phyloP scores from a whole-genome alignment of 1,140 invertebrate genomes.

The Trichonephila clavata region DNA sequence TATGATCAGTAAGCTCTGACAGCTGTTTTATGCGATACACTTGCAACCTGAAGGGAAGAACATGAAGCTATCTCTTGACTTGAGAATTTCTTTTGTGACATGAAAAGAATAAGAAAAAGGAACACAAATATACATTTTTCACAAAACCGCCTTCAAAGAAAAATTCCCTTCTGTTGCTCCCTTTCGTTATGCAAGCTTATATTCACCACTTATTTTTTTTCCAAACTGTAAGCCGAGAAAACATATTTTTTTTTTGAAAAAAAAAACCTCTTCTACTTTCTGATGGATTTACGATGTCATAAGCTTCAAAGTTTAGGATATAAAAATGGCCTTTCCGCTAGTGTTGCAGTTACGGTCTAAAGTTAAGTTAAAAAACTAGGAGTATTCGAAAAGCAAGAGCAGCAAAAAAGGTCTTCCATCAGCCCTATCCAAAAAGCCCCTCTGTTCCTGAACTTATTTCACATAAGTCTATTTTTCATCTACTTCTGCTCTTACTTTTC shows the following conservation, averaged over 20 bases:
- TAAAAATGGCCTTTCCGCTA: background rate
- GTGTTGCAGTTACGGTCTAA: background rate
- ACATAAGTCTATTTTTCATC: background rate
- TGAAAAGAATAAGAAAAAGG: background rate
- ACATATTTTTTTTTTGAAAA: background rate
- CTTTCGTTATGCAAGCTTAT: background rate
- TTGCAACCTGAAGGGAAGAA: background rate
- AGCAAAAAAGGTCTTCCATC: background rate
- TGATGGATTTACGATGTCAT: constrained; percentile 25
- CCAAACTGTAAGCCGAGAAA: background rate
- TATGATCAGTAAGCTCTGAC: too few species aligned
- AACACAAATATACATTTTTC: background rate
- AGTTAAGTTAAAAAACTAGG: constrained; percentile 44
- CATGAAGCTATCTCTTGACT: constrained; percentile 30
- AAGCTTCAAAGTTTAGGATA: background rate
- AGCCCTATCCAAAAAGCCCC: background rate
- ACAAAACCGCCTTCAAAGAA: background rate
- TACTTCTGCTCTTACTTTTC: background rate
- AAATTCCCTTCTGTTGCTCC: background rate
- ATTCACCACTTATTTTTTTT: background rate
- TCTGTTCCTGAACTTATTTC: constrained; percentile 1
- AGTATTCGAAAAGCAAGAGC: background rate
- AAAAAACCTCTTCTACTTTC: background rate
- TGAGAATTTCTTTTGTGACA: background rate
- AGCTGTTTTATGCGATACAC: background rate